Conservation (phyloP, 2,797 vertebrate species). For the Melanotaenia trifasciata region DNA sequence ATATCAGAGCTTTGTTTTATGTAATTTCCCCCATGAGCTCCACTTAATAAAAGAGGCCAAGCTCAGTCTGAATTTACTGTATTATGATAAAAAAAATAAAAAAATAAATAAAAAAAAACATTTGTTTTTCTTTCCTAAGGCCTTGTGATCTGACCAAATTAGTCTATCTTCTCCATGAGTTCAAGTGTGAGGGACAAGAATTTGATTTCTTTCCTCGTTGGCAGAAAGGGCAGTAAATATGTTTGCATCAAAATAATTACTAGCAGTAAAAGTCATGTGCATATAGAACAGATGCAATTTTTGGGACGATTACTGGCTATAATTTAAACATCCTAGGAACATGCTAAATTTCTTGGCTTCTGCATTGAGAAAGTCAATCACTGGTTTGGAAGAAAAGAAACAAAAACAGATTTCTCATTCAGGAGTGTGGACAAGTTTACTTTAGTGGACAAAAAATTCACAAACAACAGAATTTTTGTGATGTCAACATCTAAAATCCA, state of each 20-base stretch:
- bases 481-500: constrained; percentile 24
- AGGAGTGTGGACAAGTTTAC: constrained; percentile 1
- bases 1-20: too few relatives aligned
- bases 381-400: neutral
- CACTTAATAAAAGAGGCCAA: too few relatives aligned
- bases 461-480: constrained; percentile 6
- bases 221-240: neutral
- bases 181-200: neutral
- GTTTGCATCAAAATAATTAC: neutral
- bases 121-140: neutral
- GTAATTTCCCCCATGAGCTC: too few relatives aligned
- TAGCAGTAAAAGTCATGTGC: neutral
- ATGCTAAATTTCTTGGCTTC: neutral
- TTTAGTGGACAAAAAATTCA: neutral
- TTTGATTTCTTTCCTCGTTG: neutral
- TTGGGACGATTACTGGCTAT: neutral
- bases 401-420: neutral
- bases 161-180: neutral
- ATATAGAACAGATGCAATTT: neutral
- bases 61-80: neutral
- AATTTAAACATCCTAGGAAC: neutral
- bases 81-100: neutral
- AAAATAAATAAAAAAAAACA: neutral
- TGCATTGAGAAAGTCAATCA: neutral
- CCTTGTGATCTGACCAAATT: neutral